Evolutionary conservation across 92 coral and sea anemone genomes (phyloP).

Genomic region (Anthopleura xanthogrammica): DNA sequence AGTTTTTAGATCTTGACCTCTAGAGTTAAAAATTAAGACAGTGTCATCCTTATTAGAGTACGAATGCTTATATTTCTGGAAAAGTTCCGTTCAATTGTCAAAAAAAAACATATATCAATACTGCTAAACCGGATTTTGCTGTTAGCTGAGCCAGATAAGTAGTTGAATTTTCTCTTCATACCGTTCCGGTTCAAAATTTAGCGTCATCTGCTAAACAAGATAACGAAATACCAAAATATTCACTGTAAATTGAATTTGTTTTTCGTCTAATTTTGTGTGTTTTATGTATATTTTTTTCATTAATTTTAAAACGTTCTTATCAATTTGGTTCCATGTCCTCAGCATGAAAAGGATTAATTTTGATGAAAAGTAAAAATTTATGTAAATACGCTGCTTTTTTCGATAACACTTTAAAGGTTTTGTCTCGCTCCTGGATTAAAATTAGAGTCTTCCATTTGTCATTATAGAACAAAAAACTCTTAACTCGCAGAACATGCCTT

Average conservation of each 20-base stretch:
- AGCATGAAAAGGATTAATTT: background rate
- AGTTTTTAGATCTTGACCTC: background rate
- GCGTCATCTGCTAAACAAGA: background rate
- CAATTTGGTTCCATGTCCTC: background rate
- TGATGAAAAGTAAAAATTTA: background rate
- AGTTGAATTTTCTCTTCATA: conserved; percentile 6
- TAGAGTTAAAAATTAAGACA: background rate
- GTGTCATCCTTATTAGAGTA: background rate
- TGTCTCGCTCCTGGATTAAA: background rate
- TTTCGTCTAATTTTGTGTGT: background rate
- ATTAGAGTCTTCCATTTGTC: background rate
- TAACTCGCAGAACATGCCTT: background rate
- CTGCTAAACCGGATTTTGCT: background rate
- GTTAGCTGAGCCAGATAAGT: background rate
- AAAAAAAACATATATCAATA: background rate
- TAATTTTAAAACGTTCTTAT: background rate
- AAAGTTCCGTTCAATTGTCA: conserved; percentile 3
- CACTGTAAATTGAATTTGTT: background rate
- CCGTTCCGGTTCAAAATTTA: background rate
- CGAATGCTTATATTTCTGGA: background rate
- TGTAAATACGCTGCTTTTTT: background rate
- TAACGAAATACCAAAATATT: background rate
- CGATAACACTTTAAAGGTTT: background rate
- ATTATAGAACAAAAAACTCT: background rate
- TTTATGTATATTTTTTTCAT: background rate